Base-by-base conservation (phyloP, 2,888 invertebrate species). In the Incurvaria masculella region DNA sequence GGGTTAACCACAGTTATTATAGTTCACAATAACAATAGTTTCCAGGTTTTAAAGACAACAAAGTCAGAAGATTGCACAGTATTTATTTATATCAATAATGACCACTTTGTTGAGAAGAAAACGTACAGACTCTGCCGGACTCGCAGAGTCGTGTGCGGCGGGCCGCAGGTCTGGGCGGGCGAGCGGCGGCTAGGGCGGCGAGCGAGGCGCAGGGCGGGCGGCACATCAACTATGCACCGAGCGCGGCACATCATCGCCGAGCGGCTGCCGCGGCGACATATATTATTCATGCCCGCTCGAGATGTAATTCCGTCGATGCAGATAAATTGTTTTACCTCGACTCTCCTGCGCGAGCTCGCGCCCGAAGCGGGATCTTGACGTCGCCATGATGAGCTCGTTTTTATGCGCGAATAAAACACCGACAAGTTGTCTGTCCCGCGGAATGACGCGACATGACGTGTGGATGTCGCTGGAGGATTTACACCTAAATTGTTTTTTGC, bases 281-380 rank as follows among this genome's bases (percentile, higher is more conserved):
- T 78, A 73, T 78, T 78, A 78, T 78, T 78, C 78, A 78, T 62
- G 59, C 64, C 72, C 67, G 69, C 63, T 62, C 70, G 72, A 33
- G 66, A 62, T 75, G 76, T 72, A 75, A 75, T 72, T 66, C 74
- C 74, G 74, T 76, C 78, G 76, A 78, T 73, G 76, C 70, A 75
- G 78, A 78, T 78, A 78, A 78, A 78, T 76, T 76, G 76, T 78
- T 78, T 78, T 74, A 76, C 72, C 76, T 71, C 75, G 74, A 64
- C 61, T 55, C 42, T 26, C 17, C 21, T 14, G 10, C 20, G 6
- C 3, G 42, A 23, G 39, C n/a, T 38, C 11, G 20, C 33, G 21
- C 16, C 39, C 17, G 18, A 18, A 60, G 65, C 73, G n/a, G n/a
- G n/a, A n/a, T n/a, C n/a, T n/a, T n/a, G n/a, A 33, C 33, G 33